Evolutionary conservation across 92 coral and sea anemone species (phyloP).

Genomic region (Parazoanthus atlanticus): DNA sequence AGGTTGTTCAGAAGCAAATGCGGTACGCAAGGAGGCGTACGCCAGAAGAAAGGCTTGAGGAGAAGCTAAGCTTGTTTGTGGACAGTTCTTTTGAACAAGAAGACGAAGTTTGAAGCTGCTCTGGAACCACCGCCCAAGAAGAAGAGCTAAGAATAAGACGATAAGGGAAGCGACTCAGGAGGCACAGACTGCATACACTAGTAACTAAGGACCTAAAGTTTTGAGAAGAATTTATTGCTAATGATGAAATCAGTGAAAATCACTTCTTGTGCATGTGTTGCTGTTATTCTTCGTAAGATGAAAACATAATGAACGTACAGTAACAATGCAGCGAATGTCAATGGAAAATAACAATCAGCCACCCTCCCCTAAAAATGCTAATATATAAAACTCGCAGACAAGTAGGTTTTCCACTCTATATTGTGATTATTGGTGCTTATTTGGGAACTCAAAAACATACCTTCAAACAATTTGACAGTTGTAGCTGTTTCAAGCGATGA

Average conservation of each 20-base stretch:
- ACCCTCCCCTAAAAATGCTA: not conserved
- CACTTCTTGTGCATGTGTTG: constrained; percentile 2
- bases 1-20: not conserved
- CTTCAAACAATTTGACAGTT: not conserved
- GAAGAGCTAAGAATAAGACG: constrained; percentile 1
- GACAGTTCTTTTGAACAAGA: constrained; percentile 5
- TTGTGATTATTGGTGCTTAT: constrained; percentile 4
- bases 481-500: too few species aligned
- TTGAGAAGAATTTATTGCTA: not conserved
- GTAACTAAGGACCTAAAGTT: constrained; percentile 4
- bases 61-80: constrained; percentile 6
- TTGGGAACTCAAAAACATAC: not conserved
- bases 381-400: not conserved
- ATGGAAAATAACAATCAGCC: not conserved
- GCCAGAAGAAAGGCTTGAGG: not conserved
- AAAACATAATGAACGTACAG: not conserved
- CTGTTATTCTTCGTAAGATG: not conserved
- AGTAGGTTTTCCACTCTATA: not conserved
- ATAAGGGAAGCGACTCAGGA: not conserved
- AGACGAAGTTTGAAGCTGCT: not conserved
- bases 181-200: not conserved
- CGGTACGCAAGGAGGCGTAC: constrained; percentile 5
- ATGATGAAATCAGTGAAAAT: constrained; percentile 9
- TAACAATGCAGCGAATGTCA: constrained; percentile 1
- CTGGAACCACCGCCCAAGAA: constrained; percentile 9